These are phyloP conservation scores for Myopa testacea DNA, from an alignment of 2,888 invertebrate species.

Conservation along the genomic window DNA sequence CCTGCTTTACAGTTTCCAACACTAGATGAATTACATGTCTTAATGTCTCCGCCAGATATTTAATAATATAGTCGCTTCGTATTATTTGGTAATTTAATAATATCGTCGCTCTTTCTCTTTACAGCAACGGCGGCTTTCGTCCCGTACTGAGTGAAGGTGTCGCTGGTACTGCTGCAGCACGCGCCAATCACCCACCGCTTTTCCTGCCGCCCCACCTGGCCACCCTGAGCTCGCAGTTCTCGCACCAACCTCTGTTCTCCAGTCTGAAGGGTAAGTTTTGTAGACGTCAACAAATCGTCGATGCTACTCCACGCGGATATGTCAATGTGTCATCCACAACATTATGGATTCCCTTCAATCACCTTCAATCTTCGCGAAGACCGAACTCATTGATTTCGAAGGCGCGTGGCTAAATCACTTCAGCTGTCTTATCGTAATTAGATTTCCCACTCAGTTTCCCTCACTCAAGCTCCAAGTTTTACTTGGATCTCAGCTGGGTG, in stretches of 20 bases:
- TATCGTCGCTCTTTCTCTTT: slow-evolving; percentile 52
- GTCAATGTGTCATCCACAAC: too few species aligned
- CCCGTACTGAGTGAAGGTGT: slow-evolving; percentile 72
- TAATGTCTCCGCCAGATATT: too few species aligned
- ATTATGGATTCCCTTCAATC: background rate
- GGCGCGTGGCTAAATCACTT: background rate
- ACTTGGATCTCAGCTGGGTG: too few species aligned
- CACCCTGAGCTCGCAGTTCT: slow-evolving; percentile 79
- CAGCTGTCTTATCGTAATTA: slow-evolving; percentile 2
- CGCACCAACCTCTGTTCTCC: slow-evolving; percentile 86
- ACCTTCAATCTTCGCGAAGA: slow-evolving; percentile 10
- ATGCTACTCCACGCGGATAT: too few species aligned
- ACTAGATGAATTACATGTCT: too few species aligned
- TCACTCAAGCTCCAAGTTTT: too few species aligned
- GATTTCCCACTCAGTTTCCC: background rate
- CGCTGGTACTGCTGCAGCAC: slow-evolving; percentile 52
- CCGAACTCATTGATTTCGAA: background rate
- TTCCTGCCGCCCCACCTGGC: slow-evolving; percentile 87
- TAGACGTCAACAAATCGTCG: too few species aligned
- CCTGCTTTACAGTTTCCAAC: too few species aligned
- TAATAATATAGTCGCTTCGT: too few species aligned
- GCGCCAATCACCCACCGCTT: slow-evolving; percentile 78
- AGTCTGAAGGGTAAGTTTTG: slow-evolving; percentile 78
- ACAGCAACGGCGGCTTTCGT: slow-evolving; percentile 73
- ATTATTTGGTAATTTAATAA: too few species aligned